Evolutionary conservation across 1,140 invertebrate species (phyloP), one percentile per base, ranked within the genome.

Genomic region (Bradysia coprophila): DNA sequence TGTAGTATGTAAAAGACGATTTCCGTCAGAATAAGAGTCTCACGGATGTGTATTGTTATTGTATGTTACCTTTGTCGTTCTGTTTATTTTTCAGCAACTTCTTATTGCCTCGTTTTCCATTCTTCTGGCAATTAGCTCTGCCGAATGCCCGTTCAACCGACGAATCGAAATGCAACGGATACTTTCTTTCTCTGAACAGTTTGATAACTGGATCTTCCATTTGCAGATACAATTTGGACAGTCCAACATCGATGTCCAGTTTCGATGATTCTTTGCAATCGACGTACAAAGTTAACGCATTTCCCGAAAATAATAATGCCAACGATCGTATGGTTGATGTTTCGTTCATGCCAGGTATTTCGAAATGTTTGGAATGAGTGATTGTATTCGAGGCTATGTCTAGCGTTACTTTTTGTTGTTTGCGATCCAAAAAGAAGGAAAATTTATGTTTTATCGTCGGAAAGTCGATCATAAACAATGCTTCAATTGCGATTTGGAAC

Each of bases 381-480:
- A 48, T 52, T 2, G 53, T 51, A 45, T 57, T 53, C 2, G 47
- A 48, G 50, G 59, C 68, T 4, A 61, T 57, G 40, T 61, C 58
- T 19, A 61, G 41, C 0, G 57, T 67, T 66, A 79, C 69, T 62
- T 68, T 59, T 53, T 75, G 75, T 4, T 65, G 59, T 37, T 64
- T 64, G 48, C 75, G 61, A 52, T 83, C 78, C 36, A 81, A 52
- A 45, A 76, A 65, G 34, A 82, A 57, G 15, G 68, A 61, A 50
- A 81, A 73, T 52, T 76, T 76, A 20, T 75, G 66, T 47, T 73
- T 67, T 4, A 68, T 53, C 40, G 66, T 64, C 4, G 66, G 66
- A 51, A 78, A 78, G 45, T 76, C 75, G 2, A 77, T 64, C 18
- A 71, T 68, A 21, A 81, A 65, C 1, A 83, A 56, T 1, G 72